Base-by-base conservation (phyloP, 2,113 vertebrate genomes). In the Carollia perspicillata region DNA sequence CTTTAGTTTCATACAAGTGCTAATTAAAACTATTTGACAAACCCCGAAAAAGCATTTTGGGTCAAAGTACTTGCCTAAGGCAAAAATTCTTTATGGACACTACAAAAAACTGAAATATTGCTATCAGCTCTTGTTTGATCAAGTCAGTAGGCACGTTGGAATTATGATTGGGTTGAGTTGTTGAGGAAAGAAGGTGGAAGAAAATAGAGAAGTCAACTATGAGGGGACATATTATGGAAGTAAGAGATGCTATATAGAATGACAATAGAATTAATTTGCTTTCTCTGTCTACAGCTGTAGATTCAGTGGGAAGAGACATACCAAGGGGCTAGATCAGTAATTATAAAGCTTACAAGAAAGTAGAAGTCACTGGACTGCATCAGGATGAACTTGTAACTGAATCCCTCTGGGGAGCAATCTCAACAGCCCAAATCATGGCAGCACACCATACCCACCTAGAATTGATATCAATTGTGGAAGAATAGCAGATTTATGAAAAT, bases 371-470 rank as follows among this genome's bases (percentile, higher is more conserved):
- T 65, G 7, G 5, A 28, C 5, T 51, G 4, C 5, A 88, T 42
- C 8, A 47, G n/a, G 17, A 71, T 13, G 71, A 55, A 74, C 14
- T 6, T 8, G 13, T 30, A 89, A 16, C 4, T 37, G 22, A 81
- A 11, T 92, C 42, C 13, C 8, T 53, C 23, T 83, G 9, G 6
- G 0, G 11, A 69, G 2, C 14, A 35, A 14, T 1, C 8, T 0
- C 37, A 40, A 47, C 22, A 37, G 9, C 33, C 3, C 1, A 12
- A 63, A 58, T 51, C n/a, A 16, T 40, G 20, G 0, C 51, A n/a
- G 10, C 9, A 10, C 2, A 26, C 5, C 4, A 18, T 8, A 4
- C 22, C 42, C 9, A 55, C 17, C 2, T n/a, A 42, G 8, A 17
- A 85, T 58, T 3, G 22, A 17, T 2, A 1, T 26, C 12, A 20